Base-by-base conservation (phyloP, 2,113 vertebrate species). In the Caretta caretta region DNA sequence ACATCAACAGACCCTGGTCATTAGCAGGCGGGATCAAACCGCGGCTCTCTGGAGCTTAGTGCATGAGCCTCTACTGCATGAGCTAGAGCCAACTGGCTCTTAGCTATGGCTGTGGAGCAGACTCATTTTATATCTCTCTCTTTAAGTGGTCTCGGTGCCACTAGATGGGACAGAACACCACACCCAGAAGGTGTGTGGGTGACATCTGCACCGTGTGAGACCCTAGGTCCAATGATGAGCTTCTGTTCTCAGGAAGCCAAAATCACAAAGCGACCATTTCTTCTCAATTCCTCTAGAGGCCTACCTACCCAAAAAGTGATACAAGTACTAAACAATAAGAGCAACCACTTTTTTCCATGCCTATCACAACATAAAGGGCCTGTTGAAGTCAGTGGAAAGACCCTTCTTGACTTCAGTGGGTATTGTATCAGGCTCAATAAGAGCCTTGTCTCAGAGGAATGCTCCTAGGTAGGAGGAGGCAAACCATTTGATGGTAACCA, bases 311-410 rank as follows among this genome's bases (percentile, higher is more conserved):
- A 79, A 62, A 31, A 29, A 3, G 80, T 90, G 5, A 31, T 48
- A 13, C 5, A 62, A 38, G 4, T 10, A 78, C 54, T 86, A 51
- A 35, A 8, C 62, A 78, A 9, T 75, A 16, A 4, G 8, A 72
- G n/a, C n/a, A 65, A 31, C 0, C 84, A 3, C 38, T 85, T 46
- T 2, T 3, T 14, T 53, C 6, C 38, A 38, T 35, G 65, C 14
- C 17, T n/a, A 69, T 69, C n/a, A 69, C 65, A 38, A 19, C 65
- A 35, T 69, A 38, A 69, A n/a, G 17, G 19, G 6, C 38, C n/a
- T 4, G 1, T 31, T 46, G 22, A 3, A 51, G 5, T 72, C 48
- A 53, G 2, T 0, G 31, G 27, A 54, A 83, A 8, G 5, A 0
- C 59, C 90, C 59, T 57, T 3, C n/a, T 35, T 51, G 51, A n/a